Percentiles rank a stretch among this genome's conserved stretches.
phyloP scores from a whole-genome alignment of 2,888 invertebrate species.

The Aporophyla lueneburgensis region DNA sequence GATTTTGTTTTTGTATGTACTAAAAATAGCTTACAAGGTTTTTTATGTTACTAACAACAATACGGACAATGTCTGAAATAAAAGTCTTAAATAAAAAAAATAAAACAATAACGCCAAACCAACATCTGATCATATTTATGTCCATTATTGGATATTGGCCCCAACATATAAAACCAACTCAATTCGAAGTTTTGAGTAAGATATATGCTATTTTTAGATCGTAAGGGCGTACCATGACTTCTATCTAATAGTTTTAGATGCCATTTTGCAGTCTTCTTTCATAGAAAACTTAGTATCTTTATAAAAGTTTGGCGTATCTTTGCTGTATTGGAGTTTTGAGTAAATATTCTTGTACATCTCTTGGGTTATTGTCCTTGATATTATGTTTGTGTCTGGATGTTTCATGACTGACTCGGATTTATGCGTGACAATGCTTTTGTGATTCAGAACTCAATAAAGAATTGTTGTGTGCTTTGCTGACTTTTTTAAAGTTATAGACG shows the following conservation, averaged over 20 bases:
- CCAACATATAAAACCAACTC: conserved; percentile 13
- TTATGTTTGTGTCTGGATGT: conserved; percentile 11
- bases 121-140: not conserved
- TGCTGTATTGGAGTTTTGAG: conserved; percentile 1
- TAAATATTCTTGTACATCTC: not conserved
- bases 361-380: not conserved
- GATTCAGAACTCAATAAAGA: not conserved
- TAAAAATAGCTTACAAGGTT: no score
- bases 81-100: no score
- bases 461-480: not conserved
- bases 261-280: conserved; percentile 18
- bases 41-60: no score
- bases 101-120: not conserved
- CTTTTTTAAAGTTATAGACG: not conserved
- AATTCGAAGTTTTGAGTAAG: conserved; percentile 22
- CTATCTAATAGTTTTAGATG: not conserved
- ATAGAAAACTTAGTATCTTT: conserved; percentile 1
- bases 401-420: not conserved
- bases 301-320: not conserved
- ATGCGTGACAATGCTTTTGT: not conserved
- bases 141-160: conserved; percentile 33
- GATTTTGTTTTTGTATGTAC: no score
- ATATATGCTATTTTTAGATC: conserved; percentile 35
- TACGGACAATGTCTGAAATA: no score
- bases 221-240: conserved; percentile 23